A percentile compares a stretch with the other conserved stretches of the same genome.
Conservation (phyloP, 2,888 invertebrate species). For the Athalia cordata region DNA sequence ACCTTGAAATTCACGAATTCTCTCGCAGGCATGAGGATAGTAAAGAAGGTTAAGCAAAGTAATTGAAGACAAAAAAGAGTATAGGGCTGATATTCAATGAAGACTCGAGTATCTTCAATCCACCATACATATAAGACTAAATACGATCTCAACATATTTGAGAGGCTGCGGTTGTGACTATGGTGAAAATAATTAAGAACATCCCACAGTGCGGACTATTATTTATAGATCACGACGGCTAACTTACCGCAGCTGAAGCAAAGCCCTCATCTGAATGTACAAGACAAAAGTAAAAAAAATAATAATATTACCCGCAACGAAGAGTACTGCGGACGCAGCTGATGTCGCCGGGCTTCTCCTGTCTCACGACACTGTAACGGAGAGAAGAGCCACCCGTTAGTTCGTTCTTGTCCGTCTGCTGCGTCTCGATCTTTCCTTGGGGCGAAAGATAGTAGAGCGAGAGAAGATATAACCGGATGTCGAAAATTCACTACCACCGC, state of each 20-base stretch:
- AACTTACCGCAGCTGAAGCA: background rate
- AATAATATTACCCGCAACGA: background rate
- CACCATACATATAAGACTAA: too few relatives aligned
- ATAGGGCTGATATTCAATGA: background rate
- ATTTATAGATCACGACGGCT: background rate
- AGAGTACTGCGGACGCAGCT: constrained; percentile 32
- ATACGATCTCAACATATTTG: too few relatives aligned
- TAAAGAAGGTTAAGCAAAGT: background rate
- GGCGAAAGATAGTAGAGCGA: background rate
- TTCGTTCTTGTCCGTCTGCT: background rate
- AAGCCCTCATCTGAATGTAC: background rate
- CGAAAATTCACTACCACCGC: constrained; percentile 40
- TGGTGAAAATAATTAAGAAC: too few relatives aligned
- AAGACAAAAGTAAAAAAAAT: background rate
- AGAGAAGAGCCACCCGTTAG: too few relatives aligned
- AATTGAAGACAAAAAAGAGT: background rate
- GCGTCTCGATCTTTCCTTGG: constrained; percentile 16
- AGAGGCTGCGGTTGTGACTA: too few relatives aligned
- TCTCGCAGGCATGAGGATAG: constrained; percentile 12
- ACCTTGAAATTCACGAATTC: background rate
- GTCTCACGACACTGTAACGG: background rate
- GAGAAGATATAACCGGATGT: constrained; percentile 41
- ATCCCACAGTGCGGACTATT: background rate
- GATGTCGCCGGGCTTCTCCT: constrained; percentile 24
- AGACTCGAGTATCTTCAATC: background rate